Conservation (phyloP, 2,113 vertebrate genomes). For the Barnardius zonarius region DNA sequence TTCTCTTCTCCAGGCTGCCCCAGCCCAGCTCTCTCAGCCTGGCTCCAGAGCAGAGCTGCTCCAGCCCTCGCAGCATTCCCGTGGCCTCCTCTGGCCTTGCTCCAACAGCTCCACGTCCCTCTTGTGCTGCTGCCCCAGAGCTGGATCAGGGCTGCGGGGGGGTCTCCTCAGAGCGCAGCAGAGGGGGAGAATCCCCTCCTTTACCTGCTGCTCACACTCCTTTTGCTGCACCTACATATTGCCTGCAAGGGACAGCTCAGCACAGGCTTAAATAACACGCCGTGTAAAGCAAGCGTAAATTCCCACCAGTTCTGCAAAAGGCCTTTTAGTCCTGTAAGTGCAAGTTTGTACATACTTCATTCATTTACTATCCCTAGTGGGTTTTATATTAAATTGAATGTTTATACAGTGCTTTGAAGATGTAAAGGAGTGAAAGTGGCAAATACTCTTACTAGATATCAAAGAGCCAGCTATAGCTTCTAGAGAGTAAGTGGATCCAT, state of each 20-base stretch:
- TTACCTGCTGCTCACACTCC: neutral
- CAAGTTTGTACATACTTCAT: conserved; percentile 10
- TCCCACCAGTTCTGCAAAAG: neutral
- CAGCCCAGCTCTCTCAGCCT: no score
- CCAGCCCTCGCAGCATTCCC: no score
- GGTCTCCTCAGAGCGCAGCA: neutral
- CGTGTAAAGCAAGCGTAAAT: neutral
- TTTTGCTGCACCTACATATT: neutral
- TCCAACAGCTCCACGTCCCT: neutral
- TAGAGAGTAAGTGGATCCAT: neutral
- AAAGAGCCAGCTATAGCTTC: conserved; percentile 26
- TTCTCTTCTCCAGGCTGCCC: no score
- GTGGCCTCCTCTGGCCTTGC: no score
- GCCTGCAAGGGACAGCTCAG: neutral
- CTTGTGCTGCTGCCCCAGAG: neutral
- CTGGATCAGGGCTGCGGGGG: neutral
- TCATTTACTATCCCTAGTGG: conserved; percentile 28
- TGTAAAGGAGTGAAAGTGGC: conserved; percentile 17
- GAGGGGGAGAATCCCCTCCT: neutral
- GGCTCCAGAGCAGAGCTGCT: no score
- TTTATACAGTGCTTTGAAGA: conserved; percentile 52
- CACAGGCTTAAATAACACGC: neutral
- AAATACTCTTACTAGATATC: conserved; percentile 39
- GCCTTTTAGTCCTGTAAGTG: conserved; percentile 9
- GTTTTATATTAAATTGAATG: conserved; percentile 36